These are phyloP conservation scores for Lipophrys pholis DNA, from an alignment of 2,113 vertebrate genomes.

Conservation along the genomic window DNA sequence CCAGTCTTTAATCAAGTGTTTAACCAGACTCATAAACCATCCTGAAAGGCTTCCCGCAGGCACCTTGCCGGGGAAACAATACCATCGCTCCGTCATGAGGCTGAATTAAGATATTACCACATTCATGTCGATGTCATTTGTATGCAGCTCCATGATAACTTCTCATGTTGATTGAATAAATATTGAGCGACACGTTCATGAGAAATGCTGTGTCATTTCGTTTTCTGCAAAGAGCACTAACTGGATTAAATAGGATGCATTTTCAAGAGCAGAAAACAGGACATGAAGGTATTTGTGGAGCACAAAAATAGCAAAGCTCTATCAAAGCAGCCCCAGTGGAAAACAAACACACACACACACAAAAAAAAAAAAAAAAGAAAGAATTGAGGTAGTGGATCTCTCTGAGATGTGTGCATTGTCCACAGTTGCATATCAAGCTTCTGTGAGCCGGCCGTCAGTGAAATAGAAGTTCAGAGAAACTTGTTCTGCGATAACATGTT, in stretches of 20 bases:
- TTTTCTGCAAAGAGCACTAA: constrained; percentile 3
- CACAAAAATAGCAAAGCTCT: constrained; percentile 55
- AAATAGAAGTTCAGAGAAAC: constrained; percentile 21
- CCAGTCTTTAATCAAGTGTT: constrained; percentile 69
- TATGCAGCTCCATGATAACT: constrained; percentile 45
- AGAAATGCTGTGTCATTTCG: constrained; percentile 38
- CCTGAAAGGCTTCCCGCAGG: constrained; percentile 62
- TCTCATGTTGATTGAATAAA: constrained; percentile 69
- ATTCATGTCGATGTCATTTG: constrained; percentile 76
- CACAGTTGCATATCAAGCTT: constrained; percentile 37
- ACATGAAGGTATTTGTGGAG: constrained; percentile 50
- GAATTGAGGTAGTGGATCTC: constrained; percentile 13
- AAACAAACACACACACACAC: too few species aligned
- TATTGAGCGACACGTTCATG: constrained; percentile 41
- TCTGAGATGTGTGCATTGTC: constrained; percentile 49
- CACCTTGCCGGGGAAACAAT: constrained; percentile 69
- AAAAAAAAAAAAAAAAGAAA: too few species aligned
- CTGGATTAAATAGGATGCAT: constrained; percentile 48
- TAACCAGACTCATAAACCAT: constrained; percentile 77
- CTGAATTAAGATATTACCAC: constrained; percentile 74
- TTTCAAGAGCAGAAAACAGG: constrained; percentile 47
- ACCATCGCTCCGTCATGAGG: constrained; percentile 67
- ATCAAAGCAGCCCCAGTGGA: constrained; percentile 36
- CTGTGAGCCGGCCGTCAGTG: constrained; percentile 23
- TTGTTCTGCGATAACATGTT: constrained; percentile 21